phyloP scores from a whole-genome alignment of 2,888 invertebrate species.

The Aporophyla lueneburgensis region DNA sequence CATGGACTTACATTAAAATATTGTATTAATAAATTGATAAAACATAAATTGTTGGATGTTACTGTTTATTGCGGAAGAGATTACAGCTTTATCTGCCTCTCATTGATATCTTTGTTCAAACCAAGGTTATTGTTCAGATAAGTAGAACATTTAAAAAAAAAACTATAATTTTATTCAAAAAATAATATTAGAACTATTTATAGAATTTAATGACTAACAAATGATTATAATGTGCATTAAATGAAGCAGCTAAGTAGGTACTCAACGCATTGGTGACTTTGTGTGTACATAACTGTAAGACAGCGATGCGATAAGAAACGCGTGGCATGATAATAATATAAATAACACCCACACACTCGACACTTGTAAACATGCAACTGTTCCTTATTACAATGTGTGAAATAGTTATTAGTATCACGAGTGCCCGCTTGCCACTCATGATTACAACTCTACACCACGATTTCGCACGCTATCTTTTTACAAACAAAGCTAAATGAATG shows the following conservation, averaged over 20 bases:
- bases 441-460: constrained; percentile 43
- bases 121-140: constrained; percentile 26
- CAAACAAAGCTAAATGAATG: constrained; percentile 52
- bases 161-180: neutral
- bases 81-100: constrained; percentile 28
- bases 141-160: neutral
- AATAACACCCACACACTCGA: constrained; percentile 64
- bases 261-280: constrained; percentile 20
- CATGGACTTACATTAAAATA: neutral
- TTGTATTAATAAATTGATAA: constrained; percentile 21
- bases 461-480: constrained; percentile 48
- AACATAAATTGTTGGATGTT: constrained; percentile 13
- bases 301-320: constrained; percentile 63
- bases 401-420: constrained; percentile 37
- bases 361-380: constrained; percentile 60
- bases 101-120: constrained; percentile 28
- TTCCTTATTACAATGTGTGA: constrained; percentile 39
- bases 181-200: neutral
- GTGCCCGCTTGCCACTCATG: constrained; percentile 38
- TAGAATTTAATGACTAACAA: neutral
- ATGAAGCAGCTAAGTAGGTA: neutral
- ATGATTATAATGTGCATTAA: constrained; percentile 1
- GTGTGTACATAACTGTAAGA: constrained; percentile 40
- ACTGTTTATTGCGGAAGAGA: constrained; percentile 27
- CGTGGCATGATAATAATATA: constrained; percentile 69